Evolutionary conservation across 2,888 invertebrate species (phyloP).

Genomic region (Clepsis dumicolana): DNA sequence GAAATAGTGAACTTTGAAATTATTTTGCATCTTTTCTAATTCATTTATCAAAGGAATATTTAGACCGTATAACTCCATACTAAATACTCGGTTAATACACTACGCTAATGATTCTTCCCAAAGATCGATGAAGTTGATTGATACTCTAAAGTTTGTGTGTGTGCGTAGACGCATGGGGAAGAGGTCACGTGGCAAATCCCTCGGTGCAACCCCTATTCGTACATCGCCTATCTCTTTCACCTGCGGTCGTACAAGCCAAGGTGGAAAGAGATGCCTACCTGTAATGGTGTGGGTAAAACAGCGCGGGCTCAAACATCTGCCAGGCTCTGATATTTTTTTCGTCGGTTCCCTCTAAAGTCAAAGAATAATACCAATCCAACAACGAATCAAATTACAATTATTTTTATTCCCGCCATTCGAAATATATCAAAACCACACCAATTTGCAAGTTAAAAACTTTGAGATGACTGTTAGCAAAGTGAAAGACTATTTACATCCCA

Average conservation of each 20-base stretch:
- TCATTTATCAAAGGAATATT: slow-evolving; percentile 14
- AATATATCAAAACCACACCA: not conserved
- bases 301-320: slow-evolving; percentile 82
- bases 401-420: slow-evolving; percentile 38
- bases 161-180: slow-evolving; percentile 65
- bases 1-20: no score
- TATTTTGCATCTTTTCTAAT: no score
- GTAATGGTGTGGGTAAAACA: slow-evolving; percentile 60
- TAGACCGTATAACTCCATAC: slow-evolving; percentile 2
- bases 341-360: slow-evolving; percentile 61
- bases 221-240: slow-evolving; percentile 57
- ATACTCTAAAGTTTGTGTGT: slow-evolving; percentile 53
- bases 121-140: slow-evolving; percentile 78
- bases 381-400: slow-evolving; percentile 53
- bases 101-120: slow-evolving; percentile 61
- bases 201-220: slow-evolving; percentile 75
- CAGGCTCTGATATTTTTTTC: slow-evolving; percentile 73
- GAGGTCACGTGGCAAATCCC: slow-evolving; percentile 77
- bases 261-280: slow-evolving; percentile 52
- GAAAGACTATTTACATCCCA: not conserved
- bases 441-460: not conserved
- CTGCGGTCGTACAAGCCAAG: slow-evolving; percentile 17
- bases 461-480: not conserved
- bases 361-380: slow-evolving; percentile 67
- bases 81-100: slow-evolving; percentile 20